Percentiles rank a stretch among this genome's conserved stretches.
Evolutionary conservation across 92 coral and sea anemone species (phyloP).

Genomic region (Zoanthus sociatus): DNA sequence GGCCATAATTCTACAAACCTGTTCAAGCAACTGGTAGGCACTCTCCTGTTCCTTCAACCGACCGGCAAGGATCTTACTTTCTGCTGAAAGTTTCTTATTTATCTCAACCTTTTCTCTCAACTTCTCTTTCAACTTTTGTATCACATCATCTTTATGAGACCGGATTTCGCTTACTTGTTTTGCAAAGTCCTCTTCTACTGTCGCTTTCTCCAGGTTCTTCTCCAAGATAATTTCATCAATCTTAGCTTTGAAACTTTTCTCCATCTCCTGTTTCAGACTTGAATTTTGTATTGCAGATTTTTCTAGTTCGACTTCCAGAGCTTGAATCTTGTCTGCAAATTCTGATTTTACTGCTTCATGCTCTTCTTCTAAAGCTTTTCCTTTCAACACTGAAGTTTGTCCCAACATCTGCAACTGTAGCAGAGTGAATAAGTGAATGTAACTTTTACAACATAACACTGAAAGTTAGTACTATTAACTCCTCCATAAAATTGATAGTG

Average conservation of each 20-base stretch:
- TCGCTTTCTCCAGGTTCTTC: slow-evolving; percentile 78
- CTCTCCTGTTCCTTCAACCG: slow-evolving; percentile 70
- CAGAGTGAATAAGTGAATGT: neutral
- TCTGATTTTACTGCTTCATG: slow-evolving; percentile 42
- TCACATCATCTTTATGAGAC: slow-evolving; percentile 84
- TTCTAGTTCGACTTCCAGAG: slow-evolving; percentile 65
- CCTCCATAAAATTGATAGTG: no score
- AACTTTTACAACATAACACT: no score
- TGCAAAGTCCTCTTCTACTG: slow-evolving; percentile 74
- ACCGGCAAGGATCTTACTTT: slow-evolving; percentile 66
- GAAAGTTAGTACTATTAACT: neutral
- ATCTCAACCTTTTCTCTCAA: slow-evolving; percentile 75
- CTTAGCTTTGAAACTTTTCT: slow-evolving; percentile 47
- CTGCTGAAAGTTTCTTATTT: slow-evolving; percentile 72
- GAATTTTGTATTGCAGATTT: slow-evolving; percentile 46
- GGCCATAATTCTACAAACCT: neutral
- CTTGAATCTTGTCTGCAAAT: slow-evolving; percentile 24
- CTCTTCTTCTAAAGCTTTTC: slow-evolving; percentile 55
- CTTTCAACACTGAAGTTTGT: slow-evolving; percentile 33
- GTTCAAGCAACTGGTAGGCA: slow-evolving; percentile 44
- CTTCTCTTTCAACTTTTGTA: slow-evolving; percentile 82
- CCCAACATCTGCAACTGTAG: slow-evolving; percentile 16
- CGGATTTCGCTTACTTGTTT: slow-evolving; percentile 79
- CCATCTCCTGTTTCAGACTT: slow-evolving; percentile 26
- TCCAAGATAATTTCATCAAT: slow-evolving; percentile 68